Conservation (phyloP, 1,140 invertebrate genomes). For the Proales similis region DNA sequence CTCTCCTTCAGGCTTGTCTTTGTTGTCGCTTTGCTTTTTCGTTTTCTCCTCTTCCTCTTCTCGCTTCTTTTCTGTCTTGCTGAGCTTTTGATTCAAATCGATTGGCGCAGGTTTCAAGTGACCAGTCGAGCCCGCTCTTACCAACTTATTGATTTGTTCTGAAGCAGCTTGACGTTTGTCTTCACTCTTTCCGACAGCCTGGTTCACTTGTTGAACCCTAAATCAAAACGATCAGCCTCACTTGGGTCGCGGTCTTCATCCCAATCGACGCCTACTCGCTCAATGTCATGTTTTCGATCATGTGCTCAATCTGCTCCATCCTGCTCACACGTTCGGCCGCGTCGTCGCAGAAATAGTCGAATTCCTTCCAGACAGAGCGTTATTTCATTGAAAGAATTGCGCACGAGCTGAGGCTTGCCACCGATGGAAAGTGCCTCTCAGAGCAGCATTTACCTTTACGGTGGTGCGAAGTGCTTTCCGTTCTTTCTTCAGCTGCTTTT, state of each 20-base stretch:
- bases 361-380: conserved; percentile 51
- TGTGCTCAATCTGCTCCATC: conserved; percentile 79
- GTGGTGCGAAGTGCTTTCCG: conserved; percentile 73
- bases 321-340: conserved; percentile 68
- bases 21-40: conserved; percentile 39
- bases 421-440: neutral
- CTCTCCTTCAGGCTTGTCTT: conserved; percentile 46
- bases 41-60: too few species aligned
- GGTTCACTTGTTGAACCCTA: conserved; percentile 70
- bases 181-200: conserved; percentile 57
- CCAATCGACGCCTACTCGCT: conserved; percentile 41
- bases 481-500: conserved; percentile 56
- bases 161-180: conserved; percentile 55
- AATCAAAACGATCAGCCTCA: conserved; percentile 39
- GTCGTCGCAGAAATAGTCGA: conserved; percentile 71
- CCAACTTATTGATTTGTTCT: conserved; percentile 41
- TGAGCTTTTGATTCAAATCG: too few species aligned
- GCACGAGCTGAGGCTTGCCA: neutral
- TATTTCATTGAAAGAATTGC: conserved; percentile 4
- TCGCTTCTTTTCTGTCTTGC: too few species aligned
- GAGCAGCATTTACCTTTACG: conserved; percentile 59
- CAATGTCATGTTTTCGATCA: conserved; percentile 69
- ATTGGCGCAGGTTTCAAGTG: too few species aligned
- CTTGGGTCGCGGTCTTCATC: neutral
- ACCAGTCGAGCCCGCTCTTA: too few species aligned